phyloP scores from a whole-genome alignment of 1,140 invertebrate genomes.

The Aphidius ervi region DNA sequence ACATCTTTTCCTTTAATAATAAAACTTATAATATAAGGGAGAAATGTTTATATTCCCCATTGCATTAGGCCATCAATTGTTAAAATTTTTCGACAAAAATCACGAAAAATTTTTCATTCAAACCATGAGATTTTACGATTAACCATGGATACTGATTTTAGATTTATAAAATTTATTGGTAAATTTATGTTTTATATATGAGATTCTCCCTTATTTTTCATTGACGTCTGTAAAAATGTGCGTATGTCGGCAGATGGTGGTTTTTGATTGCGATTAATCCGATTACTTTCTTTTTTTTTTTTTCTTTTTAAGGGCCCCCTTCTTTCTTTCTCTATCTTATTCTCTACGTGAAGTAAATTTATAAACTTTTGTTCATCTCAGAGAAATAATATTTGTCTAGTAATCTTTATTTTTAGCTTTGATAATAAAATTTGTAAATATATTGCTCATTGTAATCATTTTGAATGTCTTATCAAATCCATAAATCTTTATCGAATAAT shows the following conservation, averaged over 20 bases:
- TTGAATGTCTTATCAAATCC: too few species aligned
- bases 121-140: slow-evolving; percentile 25
- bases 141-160: slow-evolving; percentile 42
- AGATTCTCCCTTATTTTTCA: slow-evolving; percentile 2
- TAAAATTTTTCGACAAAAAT: too few species aligned
- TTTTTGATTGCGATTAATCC: slow-evolving; percentile 45
- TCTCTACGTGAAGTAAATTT: not conserved
- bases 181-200: slow-evolving; percentile 14
- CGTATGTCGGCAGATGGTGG: slow-evolving; percentile 32
- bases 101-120: not conserved
- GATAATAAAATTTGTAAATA: too few species aligned
- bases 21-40: too few species aligned
- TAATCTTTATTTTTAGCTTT: too few species aligned
- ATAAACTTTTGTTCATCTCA: too few species aligned
- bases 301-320: slow-evolving; percentile 2
- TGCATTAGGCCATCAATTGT: too few species aligned
- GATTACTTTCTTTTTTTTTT: slow-evolving; percentile 30
- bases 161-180: slow-evolving; percentile 48
- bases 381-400: too few species aligned
- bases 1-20: too few species aligned
- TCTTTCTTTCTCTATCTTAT: not conserved
- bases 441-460: too few species aligned
- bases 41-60: not conserved
- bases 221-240: slow-evolving; percentile 11
- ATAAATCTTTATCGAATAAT: too few species aligned